Base-by-base conservation (phyloP, 1,140 invertebrate genomes). In the Aphelinus certus region DNA sequence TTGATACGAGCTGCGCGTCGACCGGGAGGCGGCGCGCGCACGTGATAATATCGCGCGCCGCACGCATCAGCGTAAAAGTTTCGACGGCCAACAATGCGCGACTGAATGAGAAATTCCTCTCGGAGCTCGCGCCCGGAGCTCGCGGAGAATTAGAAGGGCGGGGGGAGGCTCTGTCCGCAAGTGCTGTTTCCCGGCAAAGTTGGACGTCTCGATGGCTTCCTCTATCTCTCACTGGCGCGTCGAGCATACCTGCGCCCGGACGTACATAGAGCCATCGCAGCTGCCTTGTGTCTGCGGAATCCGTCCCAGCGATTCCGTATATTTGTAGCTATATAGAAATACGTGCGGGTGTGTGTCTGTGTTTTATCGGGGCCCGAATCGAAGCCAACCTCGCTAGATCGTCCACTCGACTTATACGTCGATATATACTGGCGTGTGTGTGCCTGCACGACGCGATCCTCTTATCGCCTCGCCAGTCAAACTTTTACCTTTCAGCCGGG, bases 21-120 rank as follows among this genome's bases (percentile, higher is more conserved):
- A 66, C 49, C 60, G 60, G 58, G 49, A 64, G 1, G n/a, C 61
- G 1, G 6, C 48, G 7, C 26, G 26, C 26, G 26, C 5, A 10
- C 57, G 43, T 9, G 58, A 71, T 62, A 71, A 71, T 71, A 62
- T 46, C 57, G 10, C 5, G 56, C 7, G 57, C 26, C 46, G 71
- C 46, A 64, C 53, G 63, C 71, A 66, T 65, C 55, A 57, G 63
- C 71, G 63, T 48, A 66, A 73, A 66, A 66, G 46, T 73, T 73
- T 66, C 9, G 4, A 53, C 4, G 4, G 9, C 51, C 51, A 6
- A 53, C 51, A 53, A 6, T 53, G 4, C 9, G 51, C 51, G 7
- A 42, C 42, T 66, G 63, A 73, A 73, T 73, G 71, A 73, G 71
- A 73, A 73, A 73, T 73, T 73, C 56, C 57, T 2, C 45, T 9